A percentile compares a stretch with the other conserved stretches of the same genome.
Evolutionary conservation across 2,113 vertebrate genomes (phyloP).

Genomic region (Ciconia stormi): DNA sequence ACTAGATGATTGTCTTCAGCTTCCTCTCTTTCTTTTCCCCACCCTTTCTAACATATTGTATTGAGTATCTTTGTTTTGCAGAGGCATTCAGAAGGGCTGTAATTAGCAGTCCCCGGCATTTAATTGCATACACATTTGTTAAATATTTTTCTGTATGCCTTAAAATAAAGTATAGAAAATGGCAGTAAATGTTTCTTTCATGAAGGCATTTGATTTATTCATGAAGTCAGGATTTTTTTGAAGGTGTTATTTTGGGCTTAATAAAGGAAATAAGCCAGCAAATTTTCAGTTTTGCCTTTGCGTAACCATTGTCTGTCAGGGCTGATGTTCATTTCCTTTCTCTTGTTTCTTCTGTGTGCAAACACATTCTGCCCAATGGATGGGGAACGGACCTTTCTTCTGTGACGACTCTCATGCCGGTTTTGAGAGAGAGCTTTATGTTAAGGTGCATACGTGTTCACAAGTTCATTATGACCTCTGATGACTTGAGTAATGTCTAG

Average conservation of each 20-base stretch:
- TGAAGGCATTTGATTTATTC: conserved; percentile 59
- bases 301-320: background rate
- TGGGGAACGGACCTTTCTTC: background rate
- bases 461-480: background rate
- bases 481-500: background rate
- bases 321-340: background rate
- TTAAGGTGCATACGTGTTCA: background rate
- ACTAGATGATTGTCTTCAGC: conserved; percentile 52
- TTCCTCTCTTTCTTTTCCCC: conserved; percentile 45
- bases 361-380: background rate
- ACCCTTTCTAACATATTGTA: conserved; percentile 33
- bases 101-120: conserved; percentile 57
- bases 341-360: background rate
- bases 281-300: conserved; percentile 27
- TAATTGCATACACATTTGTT: conserved; percentile 67
- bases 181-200: conserved; percentile 55
- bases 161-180: conserved; percentile 70
- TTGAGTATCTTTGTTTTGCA: conserved; percentile 60
- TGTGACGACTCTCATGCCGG: background rate
- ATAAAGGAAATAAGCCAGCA: conserved; percentile 57
- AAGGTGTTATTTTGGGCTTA: conserved; percentile 58
- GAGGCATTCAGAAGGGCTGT: conserved; percentile 58
- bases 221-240: conserved; percentile 49
- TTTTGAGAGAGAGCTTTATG: background rate
- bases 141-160: conserved; percentile 69